A percentile compares a stretch with the other conserved stretches of the same genome.
Evolutionary conservation across 2,888 invertebrate species (phyloP).

Genomic region (Brachyopa scutellaris): DNA sequence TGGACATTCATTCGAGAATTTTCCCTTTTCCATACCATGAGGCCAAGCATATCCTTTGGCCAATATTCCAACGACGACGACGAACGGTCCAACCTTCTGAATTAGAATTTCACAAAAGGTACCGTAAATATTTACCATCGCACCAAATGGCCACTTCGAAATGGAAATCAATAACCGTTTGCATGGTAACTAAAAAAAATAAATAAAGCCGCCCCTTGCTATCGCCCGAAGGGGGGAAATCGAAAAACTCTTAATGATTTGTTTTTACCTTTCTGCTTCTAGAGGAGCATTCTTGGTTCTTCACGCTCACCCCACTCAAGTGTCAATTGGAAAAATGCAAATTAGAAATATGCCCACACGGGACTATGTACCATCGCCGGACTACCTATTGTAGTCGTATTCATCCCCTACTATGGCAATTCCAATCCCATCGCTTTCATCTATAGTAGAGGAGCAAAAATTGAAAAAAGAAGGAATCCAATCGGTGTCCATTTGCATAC

Average conservation of each 20-base stretch:
- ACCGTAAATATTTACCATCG: constrained; percentile 67
- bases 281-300: neutral
- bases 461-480: constrained; percentile 63
- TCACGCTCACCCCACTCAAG: constrained; percentile 33
- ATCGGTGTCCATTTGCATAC: constrained; percentile 72
- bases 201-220: neutral
- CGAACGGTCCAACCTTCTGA: constrained; percentile 22
- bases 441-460: constrained; percentile 28
- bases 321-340: constrained; percentile 72
- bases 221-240: constrained; percentile 42
- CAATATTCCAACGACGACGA: too few relatives aligned
- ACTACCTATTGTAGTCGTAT: constrained; percentile 51
- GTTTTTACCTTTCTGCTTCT: constrained; percentile 52
- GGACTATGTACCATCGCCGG: constrained; percentile 9
- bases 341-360: constrained; percentile 72
- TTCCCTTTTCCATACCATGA: constrained; percentile 20
- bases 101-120: constrained; percentile 70
- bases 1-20: constrained; percentile 49
- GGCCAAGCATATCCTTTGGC: constrained; percentile 12
- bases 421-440: constrained; percentile 22
- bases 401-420: constrained; percentile 30
- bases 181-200: constrained; percentile 60
- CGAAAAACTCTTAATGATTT: constrained; percentile 68
- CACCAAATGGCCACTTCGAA: constrained; percentile 55
- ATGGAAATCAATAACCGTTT: constrained; percentile 71